Evolutionary conservation across 1,140 invertebrate species (phyloP), one percentile per base, ranked within the genome.

Genomic region (Papilio polytes): DNA sequence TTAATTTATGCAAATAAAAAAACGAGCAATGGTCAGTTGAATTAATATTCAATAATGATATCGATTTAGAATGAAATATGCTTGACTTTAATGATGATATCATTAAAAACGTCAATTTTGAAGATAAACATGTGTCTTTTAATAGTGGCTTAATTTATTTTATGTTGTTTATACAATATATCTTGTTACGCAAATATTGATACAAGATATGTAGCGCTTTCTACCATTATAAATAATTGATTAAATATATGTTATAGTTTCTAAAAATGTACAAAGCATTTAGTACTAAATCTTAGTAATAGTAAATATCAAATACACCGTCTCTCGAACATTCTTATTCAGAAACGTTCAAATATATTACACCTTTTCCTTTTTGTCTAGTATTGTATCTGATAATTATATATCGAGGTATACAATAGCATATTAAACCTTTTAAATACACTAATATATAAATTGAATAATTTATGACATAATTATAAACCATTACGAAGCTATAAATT

Each of bases 1-100:
- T 51, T 26, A 76, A 76, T 51, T 76, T 22, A 76, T 76, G 41
- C 74, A 51, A 51, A 74, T 76, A 74, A 46, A 31, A 76, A 74
- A 74, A 44, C 74, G 51, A 51, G 8, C 36, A 44, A 44, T 44
- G n/a, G 31, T 22, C 36, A 76, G 74, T 76, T 51, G 74, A 76
- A 48, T 76, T 76, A 76, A 76, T 76, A 76, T 76, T 76, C 46
- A 53, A 76, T 76, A 76, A 26, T 26, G 41, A 51, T 76, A 76
- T 76, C 74, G 46, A 76, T 51, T 18, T 20, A n/a, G 74, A 76
- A 48, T 76, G 20, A 48, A 53, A 76, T 76, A 76, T 76, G 44
- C 51, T 44, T 36, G 63, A 70, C 63, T 70, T 48, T 76, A 26
- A 48, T 76, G 44, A 48, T 76, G 31, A 76, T 76, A 48, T 26